Percentiles rank a stretch among this genome's conserved stretches.
Conservation (phyloP, 2,888 invertebrate species). For the Machimus atricapillus region DNA sequence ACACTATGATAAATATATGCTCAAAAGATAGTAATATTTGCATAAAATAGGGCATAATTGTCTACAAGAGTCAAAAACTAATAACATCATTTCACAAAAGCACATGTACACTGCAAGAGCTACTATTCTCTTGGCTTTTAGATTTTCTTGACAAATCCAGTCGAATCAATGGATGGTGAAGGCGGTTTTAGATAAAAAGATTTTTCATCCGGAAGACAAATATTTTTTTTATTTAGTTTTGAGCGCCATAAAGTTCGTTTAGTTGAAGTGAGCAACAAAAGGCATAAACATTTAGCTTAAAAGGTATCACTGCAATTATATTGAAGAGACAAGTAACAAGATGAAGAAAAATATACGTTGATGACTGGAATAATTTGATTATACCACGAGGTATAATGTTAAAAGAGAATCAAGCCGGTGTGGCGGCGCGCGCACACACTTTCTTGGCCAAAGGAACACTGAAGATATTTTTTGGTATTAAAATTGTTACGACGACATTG, state of each 20-base stretch:
- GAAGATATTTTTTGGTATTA: conserved; percentile 20
- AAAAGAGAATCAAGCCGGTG: conserved; percentile 15
- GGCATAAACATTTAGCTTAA: not conserved
- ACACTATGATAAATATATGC: not conserved
- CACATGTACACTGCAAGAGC: not conserved
- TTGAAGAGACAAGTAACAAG: not conserved
- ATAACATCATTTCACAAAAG: not conserved
- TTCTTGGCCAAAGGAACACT: conserved; percentile 34
- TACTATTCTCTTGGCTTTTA: not conserved
- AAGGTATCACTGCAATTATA: not conserved
- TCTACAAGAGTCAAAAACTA: not conserved
- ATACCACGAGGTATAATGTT: conserved; percentile 23
- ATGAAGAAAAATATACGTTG: not conserved
- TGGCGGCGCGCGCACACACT: conserved; percentile 37
- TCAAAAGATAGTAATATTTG: not conserved
- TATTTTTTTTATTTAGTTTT: not conserved
- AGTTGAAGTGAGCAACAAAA: not conserved
- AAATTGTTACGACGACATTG: not conserved
- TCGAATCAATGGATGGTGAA: not conserved
- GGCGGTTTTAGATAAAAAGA: not conserved
- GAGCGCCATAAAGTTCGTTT: not conserved
- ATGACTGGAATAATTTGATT: not conserved
- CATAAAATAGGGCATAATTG: not conserved
- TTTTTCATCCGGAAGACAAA: not conserved
- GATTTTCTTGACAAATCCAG: not conserved